Conservation (phyloP, 1,140 invertebrate genomes). For the Scaptomyza graminum region DNA sequence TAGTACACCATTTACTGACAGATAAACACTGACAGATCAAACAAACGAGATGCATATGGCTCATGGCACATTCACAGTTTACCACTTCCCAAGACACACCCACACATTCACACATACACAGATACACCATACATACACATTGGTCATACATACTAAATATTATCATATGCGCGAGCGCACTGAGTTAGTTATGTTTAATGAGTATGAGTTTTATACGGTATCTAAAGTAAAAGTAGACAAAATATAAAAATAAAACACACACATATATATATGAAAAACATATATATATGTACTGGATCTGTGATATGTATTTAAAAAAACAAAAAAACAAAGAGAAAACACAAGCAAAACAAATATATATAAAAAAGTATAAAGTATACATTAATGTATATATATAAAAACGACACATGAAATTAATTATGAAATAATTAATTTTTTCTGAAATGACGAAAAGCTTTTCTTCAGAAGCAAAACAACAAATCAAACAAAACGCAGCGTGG, state of each 20-base stretch:
- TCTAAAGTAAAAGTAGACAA: constrained; percentile 68
- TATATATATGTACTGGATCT: constrained; percentile 83
- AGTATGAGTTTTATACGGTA: constrained; percentile 72
- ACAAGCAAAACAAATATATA: constrained; percentile 38
- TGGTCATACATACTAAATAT: constrained; percentile 36
- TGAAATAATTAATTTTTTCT: constrained; percentile 79
- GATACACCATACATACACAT: constrained; percentile 36
- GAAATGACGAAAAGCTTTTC: constrained; percentile 66
- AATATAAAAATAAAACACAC: constrained; percentile 47
- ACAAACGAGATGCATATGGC: background rate
- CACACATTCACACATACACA: constrained; percentile 14
- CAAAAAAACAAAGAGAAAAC: constrained; percentile 48
- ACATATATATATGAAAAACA: constrained; percentile 54
- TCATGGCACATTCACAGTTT: constrained; percentile 32
- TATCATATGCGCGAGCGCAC: constrained; percentile 69
- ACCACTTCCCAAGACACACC: constrained; percentile 19
- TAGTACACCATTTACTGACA: no score
- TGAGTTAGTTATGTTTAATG: constrained; percentile 69
- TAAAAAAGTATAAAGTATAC: constrained; percentile 51
- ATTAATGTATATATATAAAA: constrained; percentile 32
- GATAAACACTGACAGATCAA: no score
- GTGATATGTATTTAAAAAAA: constrained; percentile 83
- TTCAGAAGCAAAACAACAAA: constrained; percentile 61
- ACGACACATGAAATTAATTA: constrained; percentile 75
- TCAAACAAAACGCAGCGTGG: constrained; percentile 29